Percentiles rank a stretch among this genome's conserved stretches.
phyloP scores from a whole-genome alignment of 1,140 invertebrate species.

The Marisa cornuarietis region DNA sequence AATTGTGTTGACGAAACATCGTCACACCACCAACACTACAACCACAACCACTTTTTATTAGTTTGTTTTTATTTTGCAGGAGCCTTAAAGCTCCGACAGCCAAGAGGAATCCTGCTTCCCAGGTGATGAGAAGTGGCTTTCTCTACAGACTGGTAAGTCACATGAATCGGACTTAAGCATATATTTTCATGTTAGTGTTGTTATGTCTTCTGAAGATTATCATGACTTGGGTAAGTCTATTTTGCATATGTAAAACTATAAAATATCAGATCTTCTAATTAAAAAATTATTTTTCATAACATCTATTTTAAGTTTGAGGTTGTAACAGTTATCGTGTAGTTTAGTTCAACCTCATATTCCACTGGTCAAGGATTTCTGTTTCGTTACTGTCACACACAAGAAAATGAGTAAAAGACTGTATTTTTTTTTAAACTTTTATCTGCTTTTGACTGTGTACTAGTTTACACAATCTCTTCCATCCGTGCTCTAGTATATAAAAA shows the following conservation, averaged over 20 bases:
- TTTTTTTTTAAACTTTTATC: no score
- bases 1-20: background rate
- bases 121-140: slow-evolving; percentile 88
- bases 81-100: slow-evolving; percentile 61
- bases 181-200: background rate
- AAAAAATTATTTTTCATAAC: background rate
- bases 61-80: slow-evolving; percentile 28
- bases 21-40: background rate
- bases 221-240: background rate
- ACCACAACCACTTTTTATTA: background rate
- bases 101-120: slow-evolving; percentile 71
- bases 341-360: no score
- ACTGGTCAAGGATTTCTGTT: no score
- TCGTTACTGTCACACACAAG: no score
- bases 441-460: background rate
- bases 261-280: background rate
- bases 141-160: slow-evolving; percentile 91
- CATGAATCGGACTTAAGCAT: slow-evolving; percentile 62
- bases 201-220: background rate
- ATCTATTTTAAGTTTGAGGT: background rate
- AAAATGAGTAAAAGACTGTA: background rate
- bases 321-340: no score
- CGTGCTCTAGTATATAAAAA: background rate
- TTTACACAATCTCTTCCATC: background rate
- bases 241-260: background rate